Evolutionary conservation across 2,888 invertebrate species (phyloP).

Genomic region (Charanyca ferruginea): DNA sequence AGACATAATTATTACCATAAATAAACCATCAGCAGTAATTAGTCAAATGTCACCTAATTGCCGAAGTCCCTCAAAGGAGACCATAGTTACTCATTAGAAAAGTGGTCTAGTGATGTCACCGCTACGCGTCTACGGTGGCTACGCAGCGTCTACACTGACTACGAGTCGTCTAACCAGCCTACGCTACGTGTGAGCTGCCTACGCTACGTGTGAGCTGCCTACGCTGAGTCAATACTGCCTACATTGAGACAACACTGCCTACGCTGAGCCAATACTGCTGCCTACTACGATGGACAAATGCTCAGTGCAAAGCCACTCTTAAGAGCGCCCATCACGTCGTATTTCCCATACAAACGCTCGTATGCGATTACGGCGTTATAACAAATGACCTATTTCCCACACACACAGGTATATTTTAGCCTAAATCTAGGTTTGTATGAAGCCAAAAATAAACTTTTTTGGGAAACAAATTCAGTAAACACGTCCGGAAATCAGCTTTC

Average conservation of each 20-base stretch:
- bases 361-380: no score
- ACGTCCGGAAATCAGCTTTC: no score
- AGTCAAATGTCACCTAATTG: background rate
- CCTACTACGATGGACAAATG: background rate
- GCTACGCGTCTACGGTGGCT: background rate
- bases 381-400: no score
- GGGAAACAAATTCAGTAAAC: no score
- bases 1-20: no score
- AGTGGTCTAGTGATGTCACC: background rate
- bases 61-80: background rate
- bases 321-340: no score
- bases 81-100: background rate
- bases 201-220: background rate
- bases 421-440: no score
- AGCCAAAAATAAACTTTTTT: no score
- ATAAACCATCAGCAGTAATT: background rate
- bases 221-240: background rate
- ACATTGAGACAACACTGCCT: background rate
- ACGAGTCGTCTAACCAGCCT: background rate
- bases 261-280: background rate
- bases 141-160: background rate
- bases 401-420: no score
- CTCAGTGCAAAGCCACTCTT: constrained; percentile 4
- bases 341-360: no score
- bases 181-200: background rate